Evolutionary conservation across 2,888 invertebrate species (phyloP), one percentile per base, ranked within the genome.

Genomic region (Meliscaeva auricollis): DNA sequence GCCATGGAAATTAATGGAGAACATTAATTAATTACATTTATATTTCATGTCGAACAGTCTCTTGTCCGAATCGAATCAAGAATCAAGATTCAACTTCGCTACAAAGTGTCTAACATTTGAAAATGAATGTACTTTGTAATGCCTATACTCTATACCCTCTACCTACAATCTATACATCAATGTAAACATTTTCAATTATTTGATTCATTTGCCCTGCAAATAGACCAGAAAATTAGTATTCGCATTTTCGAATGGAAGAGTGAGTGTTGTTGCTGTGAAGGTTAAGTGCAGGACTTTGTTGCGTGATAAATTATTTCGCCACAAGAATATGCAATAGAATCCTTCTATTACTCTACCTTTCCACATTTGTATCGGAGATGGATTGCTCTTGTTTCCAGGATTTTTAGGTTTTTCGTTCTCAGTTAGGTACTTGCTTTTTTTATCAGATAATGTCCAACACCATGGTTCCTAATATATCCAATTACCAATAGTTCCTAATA

Each of bases 21-120:
- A 26, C 13, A 68, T 52, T 44, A 70, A 70, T 77, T 64, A 35
- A 62, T 77, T 54, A 52, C 20, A 76, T 76, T 68, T 69, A 44
- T 15, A n/a, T 60, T 30, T 50, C 30, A 9, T 69, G 13, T 62
- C 26, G 9, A 30, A 38, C 17, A 62, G 22, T 9, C 38, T 41
- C 26, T 52, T 52, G 52, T 52, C 9, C 1, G 9, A 41, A 58
- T 60, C 20, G 9, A 38, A 38, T n/a, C n/a, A n/a, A n/a, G n/a
- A n/a, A n/a, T n/a, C n/a, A n/a, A n/a, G n/a, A n/a, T n/a, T n/a
- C n/a, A 38, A 52, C 30, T 13, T 52, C 26, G 77, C 54, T 70
- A 54, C 60, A 70, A 62, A 15, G 20, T 26, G 22, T 1, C 15
- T 58, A 17, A 56, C 9, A 26, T 38, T 41, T 20, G 9, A 26